A percentile compares a stretch with the other conserved stretches of the same genome.
Conservation (phyloP, 2,888 invertebrate species). For the Mylabris sibirica region DNA sequence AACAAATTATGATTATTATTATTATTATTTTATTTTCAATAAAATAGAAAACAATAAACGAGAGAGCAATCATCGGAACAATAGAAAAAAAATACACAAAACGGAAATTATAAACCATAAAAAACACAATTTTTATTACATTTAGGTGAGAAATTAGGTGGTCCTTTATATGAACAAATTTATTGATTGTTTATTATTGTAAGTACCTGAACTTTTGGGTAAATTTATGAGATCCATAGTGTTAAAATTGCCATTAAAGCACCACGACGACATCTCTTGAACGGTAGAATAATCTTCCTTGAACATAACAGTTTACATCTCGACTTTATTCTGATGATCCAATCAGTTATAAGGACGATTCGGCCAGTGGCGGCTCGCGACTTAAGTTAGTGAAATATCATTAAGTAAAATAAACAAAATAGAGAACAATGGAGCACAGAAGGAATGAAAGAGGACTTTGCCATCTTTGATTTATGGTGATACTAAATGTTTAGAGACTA, state of each 20-base stretch:
- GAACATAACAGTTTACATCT: no score
- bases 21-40: not conserved
- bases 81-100: not conserved
- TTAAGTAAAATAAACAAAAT: no score
- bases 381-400: no score
- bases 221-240: not conserved
- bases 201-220: not conserved
- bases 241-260: not conserved
- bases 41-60: not conserved
- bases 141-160: not conserved
- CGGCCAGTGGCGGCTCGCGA: no score
- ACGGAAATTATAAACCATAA: not conserved
- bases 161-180: not conserved
- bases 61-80: not conserved
- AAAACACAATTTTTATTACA: not conserved
- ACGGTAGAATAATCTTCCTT: no score
- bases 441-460: no score
- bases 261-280: not conserved
- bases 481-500: no score
- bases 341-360: no score
- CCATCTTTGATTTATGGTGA: no score
- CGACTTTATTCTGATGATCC: no score
- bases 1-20: conserved; percentile 22
- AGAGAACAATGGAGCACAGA: no score
- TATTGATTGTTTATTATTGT: not conserved